Evolutionary conservation across 2,113 vertebrate species (phyloP).

Genomic region (Spilogale gracilis): DNA sequence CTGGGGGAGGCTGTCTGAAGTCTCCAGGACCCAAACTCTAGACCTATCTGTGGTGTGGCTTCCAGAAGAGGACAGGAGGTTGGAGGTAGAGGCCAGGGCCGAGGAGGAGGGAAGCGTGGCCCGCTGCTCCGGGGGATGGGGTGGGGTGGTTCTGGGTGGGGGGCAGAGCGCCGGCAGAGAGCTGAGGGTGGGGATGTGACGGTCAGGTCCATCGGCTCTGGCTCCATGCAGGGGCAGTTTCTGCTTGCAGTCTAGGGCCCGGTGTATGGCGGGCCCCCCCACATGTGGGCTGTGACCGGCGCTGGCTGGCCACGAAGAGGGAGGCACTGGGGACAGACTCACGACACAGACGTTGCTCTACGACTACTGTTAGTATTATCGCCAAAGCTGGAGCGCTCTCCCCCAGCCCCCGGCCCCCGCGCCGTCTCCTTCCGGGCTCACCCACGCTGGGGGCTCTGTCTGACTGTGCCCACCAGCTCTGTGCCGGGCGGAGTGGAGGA

Average conservation of each 20-base stretch:
- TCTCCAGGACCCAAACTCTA: background rate
- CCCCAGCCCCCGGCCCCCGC: fast-evolving
- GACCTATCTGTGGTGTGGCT: fast-evolving
- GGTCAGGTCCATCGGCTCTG: fast-evolving
- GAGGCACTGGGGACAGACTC: fast-evolving
- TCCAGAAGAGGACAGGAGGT: background rate
- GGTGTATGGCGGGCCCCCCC: no score
- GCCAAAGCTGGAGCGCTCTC: fast-evolving
- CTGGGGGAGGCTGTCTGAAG: no score
- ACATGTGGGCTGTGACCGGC: fast-evolving
- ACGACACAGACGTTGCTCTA: fast-evolving
- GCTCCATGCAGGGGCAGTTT: fast-evolving
- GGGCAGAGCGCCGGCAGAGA: background rate
- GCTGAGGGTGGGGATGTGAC: fast-evolving
- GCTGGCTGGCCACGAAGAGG: fast-evolving
- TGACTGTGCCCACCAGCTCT: fast-evolving
- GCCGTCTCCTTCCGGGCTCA: fast-evolving
- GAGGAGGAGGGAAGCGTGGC: background rate
- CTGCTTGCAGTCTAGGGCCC: fast-evolving
- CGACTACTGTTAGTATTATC: fast-evolving
- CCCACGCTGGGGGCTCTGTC: background rate
- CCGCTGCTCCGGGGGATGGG: fast-evolving
- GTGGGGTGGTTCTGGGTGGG: fast-evolving
- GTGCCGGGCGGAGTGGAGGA: fast-evolving
- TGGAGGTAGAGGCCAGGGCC: background rate